Evolutionary conservation across 2,797 vertebrate species (phyloP), one percentile per base, ranked within the genome.

Genomic region (Anguilla anguilla): DNA sequence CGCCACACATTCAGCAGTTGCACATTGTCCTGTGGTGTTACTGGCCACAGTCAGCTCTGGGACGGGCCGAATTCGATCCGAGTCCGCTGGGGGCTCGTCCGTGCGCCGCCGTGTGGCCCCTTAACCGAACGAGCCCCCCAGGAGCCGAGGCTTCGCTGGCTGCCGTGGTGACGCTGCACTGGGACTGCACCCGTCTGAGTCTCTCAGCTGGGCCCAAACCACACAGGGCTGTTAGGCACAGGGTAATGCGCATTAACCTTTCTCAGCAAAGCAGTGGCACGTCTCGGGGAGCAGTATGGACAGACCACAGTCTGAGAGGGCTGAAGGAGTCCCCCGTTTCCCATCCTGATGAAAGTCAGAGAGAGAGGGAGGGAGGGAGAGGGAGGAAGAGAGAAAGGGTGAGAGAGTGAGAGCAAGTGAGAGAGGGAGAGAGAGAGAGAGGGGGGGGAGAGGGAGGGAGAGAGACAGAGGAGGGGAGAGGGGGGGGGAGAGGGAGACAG

Each of bases 301-400:
- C 51, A 19, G 43, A 10, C 79, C 6, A 51, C 22, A 22, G 35
- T 51, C 3, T 3, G 49, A 25, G 46, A 77, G 72, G 17, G 11
- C 0, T 77, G 67, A 77, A 87, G 89, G 88, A 90, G 89, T 90
- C 88, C 88, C 88, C 55, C 39, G n/a, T 88, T 87, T 69, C 86
- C 88, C 53, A 49, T 74, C 74, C 51, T 86, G 9, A 43, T 57
- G n/a, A n/a, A n/a, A n/a, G n/a, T 53, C 64, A 64, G 61, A 64
- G 61, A n/a, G 61, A 64, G 59, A 53, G 79, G 77, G 9, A 0
- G 53, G 15, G 15, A 57, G 15, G 9, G 55, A 15, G 55, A 11
- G 15, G 59, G 3, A 61, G 0, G 59, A 0, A 22, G 59, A 61
- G 59, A 5, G 19, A 61, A 17, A 61, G 17, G 17, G 22, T 17